Conservation (phyloP, 2,888 invertebrate species). For the Strigamia transsilvanica region DNA sequence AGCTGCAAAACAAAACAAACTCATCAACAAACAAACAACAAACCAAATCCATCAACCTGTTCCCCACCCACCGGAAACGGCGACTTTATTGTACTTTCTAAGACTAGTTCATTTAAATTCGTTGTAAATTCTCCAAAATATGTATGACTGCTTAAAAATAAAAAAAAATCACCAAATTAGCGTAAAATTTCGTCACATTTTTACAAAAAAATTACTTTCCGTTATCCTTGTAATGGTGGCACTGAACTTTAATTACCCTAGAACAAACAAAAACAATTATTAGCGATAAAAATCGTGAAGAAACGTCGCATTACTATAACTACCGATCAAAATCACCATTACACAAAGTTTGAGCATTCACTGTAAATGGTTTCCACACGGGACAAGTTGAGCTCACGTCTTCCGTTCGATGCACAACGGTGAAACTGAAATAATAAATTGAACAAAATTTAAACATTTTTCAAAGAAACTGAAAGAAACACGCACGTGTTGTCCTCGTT, state of each 20-base stretch:
- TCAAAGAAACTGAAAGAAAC: not conserved
- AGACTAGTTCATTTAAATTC: constrained; percentile 65
- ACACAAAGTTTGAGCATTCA: constrained; percentile 67
- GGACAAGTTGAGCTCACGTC: constrained; percentile 66
- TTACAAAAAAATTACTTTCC: constrained; percentile 59
- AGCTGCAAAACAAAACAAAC: constrained; percentile 59
- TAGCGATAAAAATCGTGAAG: too few relatives aligned
- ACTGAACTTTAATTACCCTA: constrained; percentile 67
- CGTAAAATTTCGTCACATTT: not conserved
- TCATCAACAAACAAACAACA: not conserved
- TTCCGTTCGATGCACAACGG: constrained; percentile 66
- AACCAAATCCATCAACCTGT: not conserved
- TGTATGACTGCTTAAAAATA: constrained; percentile 61
- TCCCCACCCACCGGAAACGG: not conserved
- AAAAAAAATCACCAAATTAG: not conserved
- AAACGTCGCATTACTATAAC: not conserved
- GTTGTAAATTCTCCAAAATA: constrained; percentile 67
- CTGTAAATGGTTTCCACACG: constrained; percentile 65
- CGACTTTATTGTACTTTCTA: not conserved
- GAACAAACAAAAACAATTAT: not conserved
- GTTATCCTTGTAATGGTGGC: constrained; percentile 68
- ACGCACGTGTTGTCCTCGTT: constrained; percentile 57
- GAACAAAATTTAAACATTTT: not conserved
- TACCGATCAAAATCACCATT: constrained; percentile 67
- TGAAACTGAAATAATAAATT: constrained; percentile 57